phyloP scores from a whole-genome alignment of 2,797 vertebrate species.

The Peromyscus nudipes region DNA sequence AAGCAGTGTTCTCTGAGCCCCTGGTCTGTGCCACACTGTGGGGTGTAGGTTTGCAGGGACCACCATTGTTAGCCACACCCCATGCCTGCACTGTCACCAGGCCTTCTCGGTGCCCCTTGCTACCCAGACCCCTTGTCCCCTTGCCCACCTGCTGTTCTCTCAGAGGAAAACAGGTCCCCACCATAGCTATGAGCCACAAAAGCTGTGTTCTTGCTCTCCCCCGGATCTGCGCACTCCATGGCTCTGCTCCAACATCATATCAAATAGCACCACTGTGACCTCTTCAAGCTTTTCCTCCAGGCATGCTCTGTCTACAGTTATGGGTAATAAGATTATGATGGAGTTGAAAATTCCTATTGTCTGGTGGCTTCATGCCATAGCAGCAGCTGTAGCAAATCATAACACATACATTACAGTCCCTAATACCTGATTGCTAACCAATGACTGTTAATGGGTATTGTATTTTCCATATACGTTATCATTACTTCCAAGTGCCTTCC shows the following conservation, averaged over 20 bases:
- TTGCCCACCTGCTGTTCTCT: not conserved
- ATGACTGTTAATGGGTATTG: not conserved
- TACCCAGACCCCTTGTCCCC: no score
- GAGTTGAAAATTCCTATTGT: not conserved
- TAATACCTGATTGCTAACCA: not conserved
- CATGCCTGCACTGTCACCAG: not conserved
- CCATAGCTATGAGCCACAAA: not conserved
- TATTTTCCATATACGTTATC: not conserved
- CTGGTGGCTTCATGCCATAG: not conserved
- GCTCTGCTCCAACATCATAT: not conserved
- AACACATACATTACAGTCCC: not conserved
- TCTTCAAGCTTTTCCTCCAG: not conserved
- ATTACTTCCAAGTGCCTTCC: not conserved
- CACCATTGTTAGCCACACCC: not conserved
- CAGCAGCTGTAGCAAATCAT: not conserved
- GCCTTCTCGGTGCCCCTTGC: not conserved
- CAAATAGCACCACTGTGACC: not conserved
- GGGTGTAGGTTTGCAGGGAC: not conserved
- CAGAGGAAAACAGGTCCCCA: not conserved
- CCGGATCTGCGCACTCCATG: accelerated
- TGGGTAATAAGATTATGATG: not conserved
- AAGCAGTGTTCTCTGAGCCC: not conserved
- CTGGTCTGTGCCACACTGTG: not conserved
- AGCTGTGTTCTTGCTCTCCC: not conserved
- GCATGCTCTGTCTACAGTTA: not conserved